Base-by-base conservation (phyloP, 1,140 invertebrate species). In the Musca vetustissima region DNA sequence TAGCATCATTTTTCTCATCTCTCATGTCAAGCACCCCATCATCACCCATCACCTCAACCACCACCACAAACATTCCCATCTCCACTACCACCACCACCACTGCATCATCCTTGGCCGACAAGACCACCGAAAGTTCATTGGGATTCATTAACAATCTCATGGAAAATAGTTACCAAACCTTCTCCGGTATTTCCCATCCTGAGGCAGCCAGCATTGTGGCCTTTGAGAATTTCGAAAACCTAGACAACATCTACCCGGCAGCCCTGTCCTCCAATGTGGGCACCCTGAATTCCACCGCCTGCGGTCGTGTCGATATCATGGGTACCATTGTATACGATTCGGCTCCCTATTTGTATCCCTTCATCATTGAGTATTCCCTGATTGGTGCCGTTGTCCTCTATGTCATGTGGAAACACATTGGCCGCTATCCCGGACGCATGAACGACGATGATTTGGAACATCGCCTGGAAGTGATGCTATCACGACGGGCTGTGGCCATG, bases 311-410 rank as follows among this genome's bases (percentile, higher is more conserved):
- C 57, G 93, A 95, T 76, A 95, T 96, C 71, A 96, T 97, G 94
- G 95, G 94, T 36, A 94, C 90, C 15, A 95, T 96, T 70, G 93
- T 96, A 0, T 89, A 93, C 72, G 93, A 96, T 76, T 92, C 94
- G 2, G 93, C 93, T 6, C 95, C 95, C 1, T 98, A 96, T 82
- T 85, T 98, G 21, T 98, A 94, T 84, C 96, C 96, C 1, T 97
- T 97, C 82, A 98, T 98, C 73, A 96, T 98, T 75, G 95, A 98
- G 82, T 98, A 98, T 83, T 96, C 95, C 69, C 84, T 99, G 53
- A 98, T 99, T 79, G 96, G 95, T 19, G 96, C 97, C 22, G 96
- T 96, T 61, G 94, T 99, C 22, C 92, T 98, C 75, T 98, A 97
- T 82, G 94, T 98, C 52, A 98, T 98, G 91, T 98, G 96, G 96